phyloP scores from a whole-genome alignment of 2,888 invertebrate genomes.

The Caenorhabditis sp. region DNA sequence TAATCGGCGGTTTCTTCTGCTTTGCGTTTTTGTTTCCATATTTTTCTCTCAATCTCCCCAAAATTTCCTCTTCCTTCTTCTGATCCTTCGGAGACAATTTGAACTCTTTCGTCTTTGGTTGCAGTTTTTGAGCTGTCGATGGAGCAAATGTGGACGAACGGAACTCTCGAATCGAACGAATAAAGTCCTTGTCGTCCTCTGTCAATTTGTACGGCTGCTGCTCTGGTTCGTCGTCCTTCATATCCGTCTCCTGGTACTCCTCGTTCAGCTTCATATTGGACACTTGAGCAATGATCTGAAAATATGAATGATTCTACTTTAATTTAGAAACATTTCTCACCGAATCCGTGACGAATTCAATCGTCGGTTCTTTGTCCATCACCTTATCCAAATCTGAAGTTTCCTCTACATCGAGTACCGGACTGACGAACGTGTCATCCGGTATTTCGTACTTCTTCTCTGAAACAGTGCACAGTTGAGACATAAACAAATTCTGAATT shows the following conservation, averaged over 20 bases:
- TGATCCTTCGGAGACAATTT: slow-evolving; percentile 18
- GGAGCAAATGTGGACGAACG: slow-evolving; percentile 19
- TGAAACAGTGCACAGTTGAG: slow-evolving; percentile 11
- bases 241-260: slow-evolving; percentile 26
- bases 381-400: background rate
- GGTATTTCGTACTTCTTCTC: slow-evolving; percentile 35
- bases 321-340: slow-evolving; percentile 16
- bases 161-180: slow-evolving; percentile 40
- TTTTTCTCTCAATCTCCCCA: slow-evolving; percentile 41
- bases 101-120: background rate
- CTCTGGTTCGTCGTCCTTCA: slow-evolving; percentile 34
- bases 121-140: background rate
- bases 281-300: slow-evolving; percentile 56
- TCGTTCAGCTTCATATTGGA: slow-evolving; percentile 41
- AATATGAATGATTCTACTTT: no score
- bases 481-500: background rate
- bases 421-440: slow-evolving; percentile 19
- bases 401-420: slow-evolving; percentile 11
- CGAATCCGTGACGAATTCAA: slow-evolving; percentile 42
- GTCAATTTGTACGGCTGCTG: slow-evolving; percentile 42
- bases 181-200: slow-evolving; percentile 57
- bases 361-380: background rate
- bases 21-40: slow-evolving; percentile 49
- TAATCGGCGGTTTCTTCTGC: slow-evolving; percentile 42
- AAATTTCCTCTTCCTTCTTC: slow-evolving; percentile 47